Percentiles rank a stretch among this genome's conserved stretches.
These are phyloP conservation scores for Masticophis lateralis DNA, from an alignment of 2,797 vertebrate species.

Conservation along the genomic window DNA sequence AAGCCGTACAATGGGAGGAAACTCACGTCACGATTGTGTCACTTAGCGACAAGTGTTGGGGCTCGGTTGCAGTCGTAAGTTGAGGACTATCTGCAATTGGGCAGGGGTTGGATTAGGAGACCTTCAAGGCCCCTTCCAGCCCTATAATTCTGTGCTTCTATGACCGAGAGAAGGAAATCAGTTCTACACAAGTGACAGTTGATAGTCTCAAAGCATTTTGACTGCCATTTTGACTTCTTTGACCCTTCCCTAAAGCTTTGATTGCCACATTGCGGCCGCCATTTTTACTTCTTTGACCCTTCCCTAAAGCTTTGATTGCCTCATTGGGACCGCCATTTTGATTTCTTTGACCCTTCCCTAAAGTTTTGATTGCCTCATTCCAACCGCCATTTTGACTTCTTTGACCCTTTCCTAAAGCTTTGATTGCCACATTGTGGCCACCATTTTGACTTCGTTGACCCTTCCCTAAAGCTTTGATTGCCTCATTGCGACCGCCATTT, in stretches of 20 bases:
- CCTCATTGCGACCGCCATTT: too few species aligned
- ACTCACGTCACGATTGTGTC: neutral
- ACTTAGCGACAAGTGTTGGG: neutral
- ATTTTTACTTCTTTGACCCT: neutral
- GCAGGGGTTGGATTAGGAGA: neutral
- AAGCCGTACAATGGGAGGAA: neutral
- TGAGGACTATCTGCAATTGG: neutral
- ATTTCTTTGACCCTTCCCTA: too few species aligned
- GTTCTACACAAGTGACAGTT: neutral
- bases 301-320: neutral
- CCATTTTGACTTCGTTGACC: too few species aligned
- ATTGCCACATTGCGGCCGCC: fast-evolving
- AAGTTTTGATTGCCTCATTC: neutral
- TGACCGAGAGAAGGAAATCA: neutral
- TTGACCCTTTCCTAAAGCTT: too few species aligned
- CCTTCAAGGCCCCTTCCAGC: neutral
- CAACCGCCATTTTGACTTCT: neutral
- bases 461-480: fast-evolving
- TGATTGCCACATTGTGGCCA: fast-evolving
- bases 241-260: fast-evolving
- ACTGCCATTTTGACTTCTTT: neutral
- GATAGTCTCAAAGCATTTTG: neutral
- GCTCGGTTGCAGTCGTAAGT: neutral
- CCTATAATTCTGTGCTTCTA: neutral
- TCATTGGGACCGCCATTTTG: neutral